Base-by-base conservation (phyloP, 2,113 vertebrate species). In the Neotoma lepida region DNA sequence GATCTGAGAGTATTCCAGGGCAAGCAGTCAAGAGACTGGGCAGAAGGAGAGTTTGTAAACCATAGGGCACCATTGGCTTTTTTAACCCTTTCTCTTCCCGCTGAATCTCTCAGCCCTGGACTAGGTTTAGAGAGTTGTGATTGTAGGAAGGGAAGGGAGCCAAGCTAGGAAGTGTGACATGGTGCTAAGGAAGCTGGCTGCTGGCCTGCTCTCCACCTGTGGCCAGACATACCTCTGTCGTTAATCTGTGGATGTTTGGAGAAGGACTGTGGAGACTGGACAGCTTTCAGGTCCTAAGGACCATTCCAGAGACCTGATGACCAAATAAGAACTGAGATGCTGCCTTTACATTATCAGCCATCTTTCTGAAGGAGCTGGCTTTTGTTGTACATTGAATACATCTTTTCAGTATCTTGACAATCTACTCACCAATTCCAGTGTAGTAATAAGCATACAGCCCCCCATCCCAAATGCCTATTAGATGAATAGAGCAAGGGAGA, bases 41-140 rank as follows among this genome's bases (percentile, higher is more conserved):
- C 6, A 22, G 58, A 61, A 33, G 49, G 74, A 91, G 9, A 61
- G 64, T n/a, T 94, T 66, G 58, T 26, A 12, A 28, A 33, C 56
- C 26, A 76, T 54, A 10, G 66, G n/a, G 14, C 26, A 5, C 44
- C 4, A 1, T n/a, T 39, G n/a, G 26, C 13, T 71, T 90, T 71
- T 90, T 86, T 73, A 64, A 54, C 74, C 30, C 20, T 56, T 89
- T 68, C 30, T 93, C 58, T 86, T 76, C 64, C 93, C 51, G n/a
- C 44, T 26, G 35, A 17, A 18, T 54, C 8, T 63, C 12, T 51
- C 76, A 54, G 12, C 18, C 5, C 17, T 46, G 39, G 68, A 5
- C 64, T 26, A 17, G 73, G 68, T 64, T 94, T 51, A 70, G 28
- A 58, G 24, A 63, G 15, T 30, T 81, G 30, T 58, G 44, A 44